Evolutionary conservation across 2,888 invertebrate genomes (phyloP).

Genomic region (Colostygia pectinataria): DNA sequence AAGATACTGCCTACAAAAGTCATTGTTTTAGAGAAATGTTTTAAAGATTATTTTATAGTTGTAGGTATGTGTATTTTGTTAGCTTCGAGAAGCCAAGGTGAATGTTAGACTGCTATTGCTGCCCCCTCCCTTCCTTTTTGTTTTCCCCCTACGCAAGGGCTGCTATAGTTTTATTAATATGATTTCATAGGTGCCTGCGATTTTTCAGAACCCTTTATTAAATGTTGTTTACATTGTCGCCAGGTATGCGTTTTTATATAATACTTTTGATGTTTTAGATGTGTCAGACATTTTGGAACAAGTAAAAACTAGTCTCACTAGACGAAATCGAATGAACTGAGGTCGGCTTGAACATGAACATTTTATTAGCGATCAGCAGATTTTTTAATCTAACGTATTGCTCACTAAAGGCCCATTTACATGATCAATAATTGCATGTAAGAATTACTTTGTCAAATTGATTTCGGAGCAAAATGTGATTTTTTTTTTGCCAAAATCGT

Average conservation of each 20-base stretch:
- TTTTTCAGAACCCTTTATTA: conserved; percentile 76
- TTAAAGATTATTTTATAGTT: conserved; percentile 70
- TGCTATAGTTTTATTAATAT: conserved; percentile 77
- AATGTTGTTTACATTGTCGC: conserved; percentile 84
- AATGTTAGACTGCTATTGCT: conserved; percentile 82
- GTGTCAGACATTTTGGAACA: conserved; percentile 46
- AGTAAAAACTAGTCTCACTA: too few relatives aligned
- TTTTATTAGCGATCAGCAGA: too few relatives aligned
- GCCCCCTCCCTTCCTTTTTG: conserved; percentile 73
- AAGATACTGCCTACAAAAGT: conserved; percentile 72
- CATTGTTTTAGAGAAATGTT: conserved; percentile 68
- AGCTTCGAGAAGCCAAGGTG: conserved; percentile 81
- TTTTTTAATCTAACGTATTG: too few relatives aligned
- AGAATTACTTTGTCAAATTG: too few relatives aligned
- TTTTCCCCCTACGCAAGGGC: conserved; percentile 75
- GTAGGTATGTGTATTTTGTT: conserved; percentile 82
- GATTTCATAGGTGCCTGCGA: conserved; percentile 82
- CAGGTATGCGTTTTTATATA: conserved; percentile 80
- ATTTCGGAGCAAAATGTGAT: too few relatives aligned
- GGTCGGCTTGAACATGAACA: too few relatives aligned
- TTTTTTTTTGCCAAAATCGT: too few relatives aligned
- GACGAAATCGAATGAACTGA: too few relatives aligned
- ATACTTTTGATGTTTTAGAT: conserved; percentile 61
- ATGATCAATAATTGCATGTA: too few relatives aligned
- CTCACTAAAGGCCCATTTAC: too few relatives aligned